These are phyloP conservation scores for Temnothorax unifasciatus DNA, from an alignment of 2,888 invertebrate genomes.

Conservation along the genomic window DNA sequence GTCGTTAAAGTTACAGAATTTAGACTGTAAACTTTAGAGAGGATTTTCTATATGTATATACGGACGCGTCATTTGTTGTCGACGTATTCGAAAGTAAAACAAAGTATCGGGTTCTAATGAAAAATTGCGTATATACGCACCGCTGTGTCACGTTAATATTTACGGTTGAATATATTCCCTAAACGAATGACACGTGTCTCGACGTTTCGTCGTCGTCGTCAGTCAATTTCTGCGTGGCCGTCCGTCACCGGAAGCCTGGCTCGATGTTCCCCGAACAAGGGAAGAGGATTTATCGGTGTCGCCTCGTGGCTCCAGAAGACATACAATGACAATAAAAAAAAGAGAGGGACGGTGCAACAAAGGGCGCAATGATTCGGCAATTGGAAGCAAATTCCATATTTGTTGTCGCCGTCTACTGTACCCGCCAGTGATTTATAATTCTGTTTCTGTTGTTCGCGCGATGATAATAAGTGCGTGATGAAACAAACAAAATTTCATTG, in stretches of 20 bases:
- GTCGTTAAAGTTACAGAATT: background rate
- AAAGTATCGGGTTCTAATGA: conserved; percentile 14
- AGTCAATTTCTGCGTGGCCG: conserved; percentile 55
- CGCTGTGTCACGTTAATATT: conserved; percentile 41
- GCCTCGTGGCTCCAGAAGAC: conserved; percentile 5
- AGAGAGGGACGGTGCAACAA: background rate
- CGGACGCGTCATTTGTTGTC: background rate
- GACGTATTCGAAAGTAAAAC: conserved; percentile 1
- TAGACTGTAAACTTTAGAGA: no score
- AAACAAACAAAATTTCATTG: conserved; percentile 57
- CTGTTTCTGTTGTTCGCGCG: background rate
- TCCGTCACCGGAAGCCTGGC: conserved; percentile 54
- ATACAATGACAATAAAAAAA: conserved; percentile 25
- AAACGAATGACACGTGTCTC: conserved; percentile 42
- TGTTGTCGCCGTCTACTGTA: conserved; percentile 35
- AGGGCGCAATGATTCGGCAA: conserved; percentile 57
- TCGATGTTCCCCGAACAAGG: conserved; percentile 53
- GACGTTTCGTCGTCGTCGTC: conserved; percentile 30
- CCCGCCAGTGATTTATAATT: conserved; percentile 25
- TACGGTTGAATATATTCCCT: conserved; percentile 50
- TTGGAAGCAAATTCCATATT: conserved; percentile 38
- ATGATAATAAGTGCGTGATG: conserved; percentile 29
- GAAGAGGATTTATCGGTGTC: conserved; percentile 54
- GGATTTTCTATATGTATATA: background rate
- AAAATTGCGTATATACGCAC: conserved; percentile 18